Evolutionary conservation across 1,140 invertebrate species (phyloP).

Genomic region (Drosophila fuyamai): DNA sequence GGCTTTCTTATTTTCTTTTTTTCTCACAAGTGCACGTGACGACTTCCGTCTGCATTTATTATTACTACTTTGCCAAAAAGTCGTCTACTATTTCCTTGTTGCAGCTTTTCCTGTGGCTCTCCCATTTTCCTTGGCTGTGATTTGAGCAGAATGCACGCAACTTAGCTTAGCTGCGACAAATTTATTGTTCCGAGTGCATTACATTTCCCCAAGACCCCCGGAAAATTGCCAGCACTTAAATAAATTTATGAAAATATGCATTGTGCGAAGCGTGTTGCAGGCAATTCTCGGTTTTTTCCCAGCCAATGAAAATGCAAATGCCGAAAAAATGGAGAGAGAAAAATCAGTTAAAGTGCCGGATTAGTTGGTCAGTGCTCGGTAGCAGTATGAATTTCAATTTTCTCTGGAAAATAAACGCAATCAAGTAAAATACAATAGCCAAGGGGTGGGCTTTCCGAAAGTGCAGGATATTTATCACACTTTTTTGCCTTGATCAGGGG

Average conservation of each 20-base stretch:
- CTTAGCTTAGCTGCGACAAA: constrained; percentile 30
- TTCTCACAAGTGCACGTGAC: constrained; percentile 5
- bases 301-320: constrained; percentile 34
- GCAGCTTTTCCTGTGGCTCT: constrained; percentile 4
- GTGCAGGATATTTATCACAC: not conserved
- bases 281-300: constrained; percentile 21
- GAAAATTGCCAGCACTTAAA: constrained; percentile 41
- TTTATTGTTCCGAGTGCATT: constrained; percentile 28
- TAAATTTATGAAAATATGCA: constrained; percentile 51
- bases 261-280: constrained; percentile 24
- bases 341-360: constrained; percentile 25
- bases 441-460: not conserved
- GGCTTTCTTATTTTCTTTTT: not conserved
- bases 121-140: not conserved
- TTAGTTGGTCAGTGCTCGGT: constrained; percentile 12
- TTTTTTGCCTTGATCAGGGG: not conserved
- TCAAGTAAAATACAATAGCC: not conserved
- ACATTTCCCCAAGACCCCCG: not conserved
- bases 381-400: constrained; percentile 6
- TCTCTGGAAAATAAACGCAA: not conserved
- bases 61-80: constrained; percentile 16
- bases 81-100: constrained; percentile 1
- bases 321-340: not conserved
- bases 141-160: constrained; percentile 10
- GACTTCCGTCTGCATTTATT: not conserved